Percentiles rank a stretch among this genome's conserved stretches.
Conservation (phyloP, 1,140 invertebrate species). For the Brevipalpus yothersi region DNA sequence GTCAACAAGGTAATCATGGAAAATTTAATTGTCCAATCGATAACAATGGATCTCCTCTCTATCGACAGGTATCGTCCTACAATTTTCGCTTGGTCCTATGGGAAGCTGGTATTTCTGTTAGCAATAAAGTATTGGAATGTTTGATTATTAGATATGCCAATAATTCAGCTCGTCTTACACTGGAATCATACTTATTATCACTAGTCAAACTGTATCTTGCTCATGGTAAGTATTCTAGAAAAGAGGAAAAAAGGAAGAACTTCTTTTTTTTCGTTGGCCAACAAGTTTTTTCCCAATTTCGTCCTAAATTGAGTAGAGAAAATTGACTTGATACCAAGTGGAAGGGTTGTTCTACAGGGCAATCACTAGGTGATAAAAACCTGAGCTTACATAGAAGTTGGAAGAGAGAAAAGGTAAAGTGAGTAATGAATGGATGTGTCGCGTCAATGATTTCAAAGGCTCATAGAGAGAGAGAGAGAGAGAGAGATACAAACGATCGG, state of each 20-base stretch:
- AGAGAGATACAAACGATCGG: too few relatives aligned
- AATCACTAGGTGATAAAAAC: too few relatives aligned
- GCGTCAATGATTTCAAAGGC: too few relatives aligned
- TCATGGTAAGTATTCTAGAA: conserved; percentile 28
- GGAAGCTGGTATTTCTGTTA: conserved; percentile 35
- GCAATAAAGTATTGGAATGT: conserved; percentile 47
- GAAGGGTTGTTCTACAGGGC: too few relatives aligned
- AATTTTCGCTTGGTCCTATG: conserved; percentile 33
- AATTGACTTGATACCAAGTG: not conserved
- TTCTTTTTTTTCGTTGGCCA: not conserved
- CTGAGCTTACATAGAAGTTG: too few relatives aligned
- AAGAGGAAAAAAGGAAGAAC: not conserved
- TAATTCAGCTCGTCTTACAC: conserved; percentile 26
- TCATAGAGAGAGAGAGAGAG: too few relatives aligned
- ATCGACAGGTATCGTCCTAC: conserved; percentile 33
- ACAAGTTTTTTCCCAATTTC: not conserved
- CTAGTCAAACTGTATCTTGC: conserved; percentile 41
- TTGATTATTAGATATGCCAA: conserved; percentile 37
- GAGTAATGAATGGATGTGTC: too few relatives aligned
- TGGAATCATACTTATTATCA: conserved; percentile 38
- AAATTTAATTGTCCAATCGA: too few relatives aligned
- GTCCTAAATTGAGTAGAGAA: not conserved
- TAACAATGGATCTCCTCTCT: not conserved
- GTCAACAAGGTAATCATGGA: conserved; percentile 25
- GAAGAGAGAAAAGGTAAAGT: too few relatives aligned